A percentile compares a stretch with the other conserved stretches of the same genome.
These are phyloP conservation scores for Mormoops blainvillei DNA, from an alignment of 2,113 vertebrate genomes.

Conservation along the genomic window DNA sequence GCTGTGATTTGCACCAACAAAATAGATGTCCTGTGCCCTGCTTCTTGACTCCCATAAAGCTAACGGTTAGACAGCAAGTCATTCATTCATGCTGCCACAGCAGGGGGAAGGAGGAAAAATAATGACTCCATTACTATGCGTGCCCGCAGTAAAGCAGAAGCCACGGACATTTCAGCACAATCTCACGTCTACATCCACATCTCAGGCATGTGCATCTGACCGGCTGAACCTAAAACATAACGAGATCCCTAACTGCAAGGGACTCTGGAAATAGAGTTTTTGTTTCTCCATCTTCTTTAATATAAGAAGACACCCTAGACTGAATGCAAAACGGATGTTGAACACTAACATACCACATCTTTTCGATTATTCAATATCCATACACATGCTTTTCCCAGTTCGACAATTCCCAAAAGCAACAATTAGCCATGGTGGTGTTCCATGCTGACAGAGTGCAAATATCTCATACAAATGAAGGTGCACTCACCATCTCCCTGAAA, in stretches of 20 bases:
- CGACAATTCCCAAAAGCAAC: neutral
- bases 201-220: neutral
- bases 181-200: neutral
- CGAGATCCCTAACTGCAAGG: neutral
- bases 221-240: neutral
- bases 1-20: neutral
- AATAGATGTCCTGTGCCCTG: neutral
- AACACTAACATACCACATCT: neutral
- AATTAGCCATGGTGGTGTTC: neutral
- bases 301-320: neutral
- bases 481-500: neutral
- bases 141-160: neutral
- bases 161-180: neutral
- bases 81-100: neutral
- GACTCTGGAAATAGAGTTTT: neutral
- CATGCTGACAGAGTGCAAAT: neutral
- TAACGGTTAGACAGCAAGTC: neutral
- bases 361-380: neutral
- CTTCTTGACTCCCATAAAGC: neutral
- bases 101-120: neutral
- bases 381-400: neutral
- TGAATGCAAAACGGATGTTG: neutral
- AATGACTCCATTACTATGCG: neutral
- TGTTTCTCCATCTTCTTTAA: neutral
- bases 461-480: neutral